Evolutionary conservation across 2,888 invertebrate genomes (phyloP).

Genomic region (Coenonympha arcania): DNA sequence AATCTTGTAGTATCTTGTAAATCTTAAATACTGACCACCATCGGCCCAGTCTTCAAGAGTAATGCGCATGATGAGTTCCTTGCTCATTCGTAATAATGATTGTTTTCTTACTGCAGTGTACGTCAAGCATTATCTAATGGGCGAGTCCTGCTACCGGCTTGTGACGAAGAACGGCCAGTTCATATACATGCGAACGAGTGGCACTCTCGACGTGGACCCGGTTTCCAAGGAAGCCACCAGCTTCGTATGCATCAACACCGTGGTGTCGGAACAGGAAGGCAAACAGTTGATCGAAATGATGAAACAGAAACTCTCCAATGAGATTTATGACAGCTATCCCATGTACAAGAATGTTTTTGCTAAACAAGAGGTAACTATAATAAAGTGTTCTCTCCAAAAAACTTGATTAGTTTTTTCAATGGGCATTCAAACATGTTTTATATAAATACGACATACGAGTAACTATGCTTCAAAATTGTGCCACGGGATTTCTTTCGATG

Average conservation of each 20-base stretch:
- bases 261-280: constrained; percentile 82
- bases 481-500: no score
- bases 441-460: no score
- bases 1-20: no score
- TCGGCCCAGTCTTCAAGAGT: no score
- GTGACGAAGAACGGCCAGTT: constrained; percentile 84
- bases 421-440: no score
- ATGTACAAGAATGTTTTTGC: constrained; percentile 35
- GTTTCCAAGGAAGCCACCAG: constrained; percentile 81
- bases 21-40: no score
- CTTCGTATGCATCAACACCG: constrained; percentile 87
- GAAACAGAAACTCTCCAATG: constrained; percentile 80
- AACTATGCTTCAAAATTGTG: no score
- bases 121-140: constrained; percentile 81
- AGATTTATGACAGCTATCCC: constrained; percentile 46
- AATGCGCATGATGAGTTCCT: no score
- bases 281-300: constrained; percentile 79
- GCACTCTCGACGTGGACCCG: constrained; percentile 84
- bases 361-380: constrained; percentile 30
- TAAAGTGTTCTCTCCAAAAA: neutral
- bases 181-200: constrained; percentile 86
- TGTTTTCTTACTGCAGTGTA: constrained; percentile 74
- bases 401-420: no score
- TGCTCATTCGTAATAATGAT: no score
- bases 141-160: constrained; percentile 87